Evolutionary conservation across 2,113 vertebrate genomes (phyloP).

Genomic region (Microtus montanus): DNA sequence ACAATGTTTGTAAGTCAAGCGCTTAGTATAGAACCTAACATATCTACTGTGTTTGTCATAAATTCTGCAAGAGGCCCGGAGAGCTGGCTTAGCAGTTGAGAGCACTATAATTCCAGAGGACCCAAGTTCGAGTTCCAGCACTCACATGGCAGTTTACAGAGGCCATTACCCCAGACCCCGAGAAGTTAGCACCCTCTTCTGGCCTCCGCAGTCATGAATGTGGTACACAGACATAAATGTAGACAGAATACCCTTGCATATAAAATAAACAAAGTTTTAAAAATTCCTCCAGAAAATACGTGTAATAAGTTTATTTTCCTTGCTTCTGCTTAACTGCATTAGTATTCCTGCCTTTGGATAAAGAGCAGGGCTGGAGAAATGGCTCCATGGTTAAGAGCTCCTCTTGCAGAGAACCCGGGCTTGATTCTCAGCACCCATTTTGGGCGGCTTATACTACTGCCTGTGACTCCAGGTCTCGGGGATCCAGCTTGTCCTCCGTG

Average conservation of each 20-base stretch:
- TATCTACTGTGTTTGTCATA: constrained; percentile 47
- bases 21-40: constrained; percentile 6
- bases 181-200: neutral
- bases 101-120: neutral
- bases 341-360: constrained; percentile 27
- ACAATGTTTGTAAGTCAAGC: constrained; percentile 23
- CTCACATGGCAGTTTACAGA: neutral
- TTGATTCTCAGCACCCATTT: neutral
- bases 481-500: neutral
- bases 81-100: neutral
- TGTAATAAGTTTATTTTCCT: constrained; percentile 5
- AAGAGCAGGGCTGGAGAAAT: neutral
- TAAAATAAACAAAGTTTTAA: neutral
- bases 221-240: no score
- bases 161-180: neutral
- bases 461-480: neutral
- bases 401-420: neutral
- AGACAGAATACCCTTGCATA: neutral
- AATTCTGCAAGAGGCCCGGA: neutral
- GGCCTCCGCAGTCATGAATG: neutral
- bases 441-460: neutral
- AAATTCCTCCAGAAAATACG: neutral
- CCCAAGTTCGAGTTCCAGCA: neutral
- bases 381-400: neutral
- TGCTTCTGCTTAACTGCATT: constrained; percentile 14